phyloP scores from a whole-genome alignment of 2,797 vertebrate genomes.

The Bradypodion ventrale region DNA sequence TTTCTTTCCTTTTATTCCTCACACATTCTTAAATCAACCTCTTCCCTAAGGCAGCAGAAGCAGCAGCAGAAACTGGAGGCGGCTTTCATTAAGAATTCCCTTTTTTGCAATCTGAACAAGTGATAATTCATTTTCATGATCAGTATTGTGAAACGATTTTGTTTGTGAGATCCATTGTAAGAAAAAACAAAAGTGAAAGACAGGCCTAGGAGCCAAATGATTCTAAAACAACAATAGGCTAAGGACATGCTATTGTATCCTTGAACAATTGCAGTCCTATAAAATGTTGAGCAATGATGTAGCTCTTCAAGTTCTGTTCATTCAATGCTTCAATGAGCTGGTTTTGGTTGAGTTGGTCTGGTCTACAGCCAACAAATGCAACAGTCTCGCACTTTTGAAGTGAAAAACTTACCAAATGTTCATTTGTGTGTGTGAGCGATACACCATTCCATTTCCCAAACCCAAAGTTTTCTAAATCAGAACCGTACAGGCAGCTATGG shows the following conservation, averaged over 20 bases:
- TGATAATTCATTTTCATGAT: not conserved
- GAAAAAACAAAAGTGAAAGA: slow-evolving; percentile 39
- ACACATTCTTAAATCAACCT: not conserved
- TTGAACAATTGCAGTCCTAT: slow-evolving; percentile 12
- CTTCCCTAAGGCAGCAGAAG: not conserved
- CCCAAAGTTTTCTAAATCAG: not conserved
- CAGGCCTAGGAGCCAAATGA: slow-evolving; percentile 23
- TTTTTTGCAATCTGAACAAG: not conserved
- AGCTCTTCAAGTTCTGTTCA: slow-evolving; percentile 29
- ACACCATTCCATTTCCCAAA: no score
- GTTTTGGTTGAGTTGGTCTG: slow-evolving; percentile 22
- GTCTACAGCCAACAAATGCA: slow-evolving; percentile 30
- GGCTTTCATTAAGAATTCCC: not conserved
- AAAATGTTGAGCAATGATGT: not conserved
- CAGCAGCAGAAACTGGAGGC: not conserved
- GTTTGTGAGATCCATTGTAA: not conserved
- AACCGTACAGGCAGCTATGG: not conserved
- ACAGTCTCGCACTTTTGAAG: slow-evolving; percentile 11
- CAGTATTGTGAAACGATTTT: not conserved
- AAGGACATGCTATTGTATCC: slow-evolving; percentile 1
- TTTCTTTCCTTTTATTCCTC: not conserved
- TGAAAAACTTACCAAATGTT: not conserved
- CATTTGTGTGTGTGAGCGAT: no score
- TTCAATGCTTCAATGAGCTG: slow-evolving; percentile 12
- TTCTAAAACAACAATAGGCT: slow-evolving; percentile 27